phyloP scores from a whole-genome alignment of 1,140 invertebrate genomes.

The Eurosta solidaginis region DNA sequence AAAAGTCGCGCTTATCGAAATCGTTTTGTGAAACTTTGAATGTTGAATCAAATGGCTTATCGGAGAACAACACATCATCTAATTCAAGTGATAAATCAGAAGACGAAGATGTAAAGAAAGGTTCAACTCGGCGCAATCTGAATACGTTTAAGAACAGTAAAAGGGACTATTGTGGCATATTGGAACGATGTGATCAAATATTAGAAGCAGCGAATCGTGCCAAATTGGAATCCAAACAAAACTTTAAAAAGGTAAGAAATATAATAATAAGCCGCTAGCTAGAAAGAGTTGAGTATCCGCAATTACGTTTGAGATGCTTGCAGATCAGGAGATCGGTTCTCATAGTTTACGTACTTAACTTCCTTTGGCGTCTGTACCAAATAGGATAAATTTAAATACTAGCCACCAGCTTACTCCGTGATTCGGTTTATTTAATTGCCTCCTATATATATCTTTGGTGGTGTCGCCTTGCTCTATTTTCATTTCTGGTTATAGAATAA shows the following conservation, averaged over 20 bases:
- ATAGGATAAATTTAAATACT: no score
- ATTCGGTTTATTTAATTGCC: no score
- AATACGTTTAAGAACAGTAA: background rate
- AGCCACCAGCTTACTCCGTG: no score
- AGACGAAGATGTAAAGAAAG: background rate
- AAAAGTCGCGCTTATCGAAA: slow-evolving; percentile 47
- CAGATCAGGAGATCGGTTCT: background rate
- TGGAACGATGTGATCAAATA: slow-evolving; percentile 34
- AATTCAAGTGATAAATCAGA: background rate
- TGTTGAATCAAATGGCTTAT: slow-evolving; percentile 31
- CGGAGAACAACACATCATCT: background rate
- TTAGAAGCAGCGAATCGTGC: slow-evolving; percentile 34
- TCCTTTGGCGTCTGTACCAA: no score
- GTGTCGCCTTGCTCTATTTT: no score
- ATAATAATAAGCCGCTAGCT: no score
- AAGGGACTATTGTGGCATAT: slow-evolving; percentile 9
- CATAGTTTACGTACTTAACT: background rate
- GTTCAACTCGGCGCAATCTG: background rate
- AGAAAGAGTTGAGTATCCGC: no score
- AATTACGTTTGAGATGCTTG: background rate
- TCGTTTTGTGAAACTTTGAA: slow-evolving; percentile 42
- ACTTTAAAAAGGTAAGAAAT: slow-evolving; percentile 25
- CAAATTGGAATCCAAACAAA: slow-evolving; percentile 32
- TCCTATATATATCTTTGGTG: no score
- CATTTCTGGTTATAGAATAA: no score